Percentiles rank a stretch among this genome's conserved stretches.
Evolutionary conservation across 2,113 vertebrate species (phyloP).

Genomic region (Hemiscyllium ocellatum): DNA sequence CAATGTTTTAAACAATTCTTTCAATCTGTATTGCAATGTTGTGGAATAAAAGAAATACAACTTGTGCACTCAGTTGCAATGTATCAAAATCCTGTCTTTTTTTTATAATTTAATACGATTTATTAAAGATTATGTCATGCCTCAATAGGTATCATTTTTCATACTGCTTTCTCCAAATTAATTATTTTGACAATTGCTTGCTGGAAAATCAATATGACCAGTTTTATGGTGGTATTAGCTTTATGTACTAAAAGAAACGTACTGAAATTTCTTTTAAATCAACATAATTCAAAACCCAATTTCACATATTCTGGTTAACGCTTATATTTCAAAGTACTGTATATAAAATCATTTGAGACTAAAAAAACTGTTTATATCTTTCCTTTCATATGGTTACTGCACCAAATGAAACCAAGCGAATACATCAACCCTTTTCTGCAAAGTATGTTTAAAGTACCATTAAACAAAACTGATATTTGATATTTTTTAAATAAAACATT

Average conservation of each 20-base stretch:
- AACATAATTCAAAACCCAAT: constrained; percentile 1
- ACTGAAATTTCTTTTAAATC: not conserved
- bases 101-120: not conserved
- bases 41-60: not conserved
- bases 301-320: not conserved
- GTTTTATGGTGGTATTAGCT: not conserved
- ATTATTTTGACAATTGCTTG: not conserved
- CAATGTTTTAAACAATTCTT: not conserved
- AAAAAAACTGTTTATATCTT: not conserved
- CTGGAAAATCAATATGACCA: not conserved
- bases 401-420: constrained; percentile 20
- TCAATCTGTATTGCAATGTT: not conserved
- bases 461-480: constrained; percentile 33
- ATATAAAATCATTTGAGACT: constrained; percentile 16
- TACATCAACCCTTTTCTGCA: not conserved
- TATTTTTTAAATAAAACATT: constrained; percentile 25
- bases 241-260: not conserved
- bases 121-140: not conserved
- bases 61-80: not conserved
- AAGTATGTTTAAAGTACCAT: constrained; percentile 31
- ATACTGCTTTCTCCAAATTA: not conserved
- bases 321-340: constrained; percentile 18
- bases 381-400: not conserved
- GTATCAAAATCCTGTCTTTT: not conserved
- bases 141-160: not conserved